These are phyloP conservation scores for Lagodon rhomboides DNA, from an alignment of 2,797 vertebrate species.

Conservation along the genomic window DNA sequence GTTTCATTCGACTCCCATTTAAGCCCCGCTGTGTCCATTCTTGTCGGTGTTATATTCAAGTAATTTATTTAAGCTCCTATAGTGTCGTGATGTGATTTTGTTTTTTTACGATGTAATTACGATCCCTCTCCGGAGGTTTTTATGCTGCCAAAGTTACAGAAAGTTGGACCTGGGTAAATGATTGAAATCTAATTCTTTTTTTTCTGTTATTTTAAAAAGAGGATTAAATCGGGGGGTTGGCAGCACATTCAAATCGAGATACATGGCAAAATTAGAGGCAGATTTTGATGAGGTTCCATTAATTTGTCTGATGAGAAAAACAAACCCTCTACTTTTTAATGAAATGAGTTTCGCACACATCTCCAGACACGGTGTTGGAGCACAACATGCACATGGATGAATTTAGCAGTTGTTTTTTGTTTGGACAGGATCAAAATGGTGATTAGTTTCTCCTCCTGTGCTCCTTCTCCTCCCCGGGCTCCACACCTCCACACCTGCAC, in stretches of 20 bases:
- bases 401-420: constrained; percentile 2
- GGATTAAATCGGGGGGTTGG: constrained; percentile 15
- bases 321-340: constrained; percentile 24
- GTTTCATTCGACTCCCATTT: not conserved
- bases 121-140: no score
- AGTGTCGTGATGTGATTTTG: not conserved
- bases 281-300: constrained; percentile 20
- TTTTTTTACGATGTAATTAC: not conserved
- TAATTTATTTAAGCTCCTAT: not conserved
- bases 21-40: not conserved
- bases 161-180: not conserved
- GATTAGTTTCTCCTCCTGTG: no score
- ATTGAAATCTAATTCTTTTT: not conserved
- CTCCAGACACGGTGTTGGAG: not conserved
- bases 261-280: constrained; percentile 32
- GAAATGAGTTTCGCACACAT: constrained; percentile 1
- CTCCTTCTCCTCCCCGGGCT: no score
- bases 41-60: not conserved
- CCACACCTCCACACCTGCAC: no score
- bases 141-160: not conserved
- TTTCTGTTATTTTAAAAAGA: not conserved
- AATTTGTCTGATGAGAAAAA: constrained; percentile 16
- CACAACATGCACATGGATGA: not conserved
- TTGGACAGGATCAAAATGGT: constrained; percentile 30
- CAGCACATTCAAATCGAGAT: constrained; percentile 14